Conservation (phyloP, 1,140 invertebrate species). For the Drosophila prosaltans region DNA sequence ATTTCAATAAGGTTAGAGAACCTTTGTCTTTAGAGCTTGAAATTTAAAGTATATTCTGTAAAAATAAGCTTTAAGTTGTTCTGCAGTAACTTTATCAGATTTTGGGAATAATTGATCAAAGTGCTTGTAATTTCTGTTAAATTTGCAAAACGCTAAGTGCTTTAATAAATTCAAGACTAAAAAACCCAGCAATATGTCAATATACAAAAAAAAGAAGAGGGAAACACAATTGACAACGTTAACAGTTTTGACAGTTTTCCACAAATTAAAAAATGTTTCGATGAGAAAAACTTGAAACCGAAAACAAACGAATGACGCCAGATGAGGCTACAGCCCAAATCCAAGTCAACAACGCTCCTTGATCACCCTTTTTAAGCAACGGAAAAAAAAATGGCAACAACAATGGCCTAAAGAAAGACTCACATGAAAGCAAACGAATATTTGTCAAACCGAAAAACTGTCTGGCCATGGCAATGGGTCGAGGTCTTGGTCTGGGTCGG, state of each 20-base stretch:
- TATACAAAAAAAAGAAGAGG: slow-evolving; percentile 4
- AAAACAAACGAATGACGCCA: slow-evolving; percentile 61
- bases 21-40: too few relatives aligned
- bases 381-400: slow-evolving; percentile 7
- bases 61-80: too few relatives aligned
- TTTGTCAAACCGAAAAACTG: slow-evolving; percentile 57
- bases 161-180: not conserved
- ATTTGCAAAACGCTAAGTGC: not conserved
- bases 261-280: slow-evolving; percentile 71
- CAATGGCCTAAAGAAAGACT: slow-evolving; percentile 32
- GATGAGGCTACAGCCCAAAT: slow-evolving; percentile 38
- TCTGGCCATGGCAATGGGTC: slow-evolving; percentile 47
- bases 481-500: slow-evolving; percentile 28
- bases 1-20: too few relatives aligned
- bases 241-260: slow-evolving; percentile 78
- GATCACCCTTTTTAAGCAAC: not conserved
- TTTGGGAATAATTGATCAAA: too few relatives aligned
- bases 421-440: slow-evolving; percentile 43
- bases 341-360: too few relatives aligned
- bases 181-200: not conserved
- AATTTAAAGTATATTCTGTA: too few relatives aligned
- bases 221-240: slow-evolving; percentile 37
- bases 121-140: not conserved
- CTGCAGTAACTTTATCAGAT: too few relatives aligned
- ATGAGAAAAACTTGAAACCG: slow-evolving; percentile 31